Percentiles rank a stretch among this genome's conserved stretches.
Evolutionary conservation across 1,140 invertebrate species (phyloP).

Genomic region (Micrasema longulum): DNA sequence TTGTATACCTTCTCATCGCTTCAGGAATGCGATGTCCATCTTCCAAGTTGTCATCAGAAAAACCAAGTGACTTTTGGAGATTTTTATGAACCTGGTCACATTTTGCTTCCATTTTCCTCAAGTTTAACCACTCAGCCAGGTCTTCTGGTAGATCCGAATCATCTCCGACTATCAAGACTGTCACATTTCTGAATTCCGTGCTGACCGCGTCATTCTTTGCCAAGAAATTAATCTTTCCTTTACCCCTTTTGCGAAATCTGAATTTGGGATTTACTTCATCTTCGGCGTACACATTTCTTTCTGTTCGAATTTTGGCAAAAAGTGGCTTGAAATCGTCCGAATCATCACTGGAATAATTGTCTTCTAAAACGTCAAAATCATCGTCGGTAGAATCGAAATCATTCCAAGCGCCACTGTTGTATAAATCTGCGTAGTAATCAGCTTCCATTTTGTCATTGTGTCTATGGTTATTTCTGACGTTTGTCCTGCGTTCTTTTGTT

Average conservation of each 20-base stretch:
- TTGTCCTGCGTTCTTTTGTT: no score
- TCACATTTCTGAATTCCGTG: slow-evolving; percentile 62
- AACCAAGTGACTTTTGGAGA: background rate
- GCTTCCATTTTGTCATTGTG: slow-evolving; percentile 43
- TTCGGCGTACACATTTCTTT: background rate
- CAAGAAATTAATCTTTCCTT: no score
- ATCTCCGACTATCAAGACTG: slow-evolving; percentile 60
- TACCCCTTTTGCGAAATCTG: slow-evolving; percentile 41
- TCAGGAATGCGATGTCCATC: background rate
- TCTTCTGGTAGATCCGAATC: slow-evolving; percentile 60
- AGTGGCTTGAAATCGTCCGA: background rate
- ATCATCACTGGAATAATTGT: no score
- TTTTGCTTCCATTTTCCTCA: slow-evolving; percentile 65
- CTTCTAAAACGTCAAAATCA: background rate
- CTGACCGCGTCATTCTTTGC: slow-evolving; percentile 55
- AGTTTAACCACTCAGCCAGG: slow-evolving; percentile 67
- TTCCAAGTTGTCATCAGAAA: background rate
- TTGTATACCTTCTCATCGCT: background rate
- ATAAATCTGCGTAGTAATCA: slow-evolving; percentile 54
- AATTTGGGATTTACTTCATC: background rate
- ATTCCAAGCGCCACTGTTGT: slow-evolving; percentile 13
- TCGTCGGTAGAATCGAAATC: slow-evolving; percentile 1
- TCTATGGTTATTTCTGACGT: slow-evolving; percentile 4
- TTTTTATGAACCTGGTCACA: slow-evolving; percentile 66
- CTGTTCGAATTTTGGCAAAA: background rate